Base-by-base conservation (phyloP, 1,140 invertebrate genomes). In the Asobara japonica region DNA sequence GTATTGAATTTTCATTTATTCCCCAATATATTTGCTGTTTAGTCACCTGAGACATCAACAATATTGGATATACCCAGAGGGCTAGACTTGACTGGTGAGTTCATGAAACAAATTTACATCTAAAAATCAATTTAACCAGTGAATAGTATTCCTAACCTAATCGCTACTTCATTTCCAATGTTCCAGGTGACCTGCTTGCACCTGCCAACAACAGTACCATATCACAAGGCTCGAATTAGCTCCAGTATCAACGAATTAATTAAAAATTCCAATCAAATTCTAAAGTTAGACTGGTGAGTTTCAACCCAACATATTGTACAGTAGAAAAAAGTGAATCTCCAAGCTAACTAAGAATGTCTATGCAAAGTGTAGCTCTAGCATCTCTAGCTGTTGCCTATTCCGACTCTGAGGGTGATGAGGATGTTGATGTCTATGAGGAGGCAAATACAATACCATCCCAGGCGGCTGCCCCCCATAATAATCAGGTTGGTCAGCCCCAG, bases 381-480 rank as follows among this genome's bases (percentile, higher is more conserved):
- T 94, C 93, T 75, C 87, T 95, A 75, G 94, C 93, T 51, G 93
- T 93, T 20, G 93, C 93, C 48, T 95, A 95, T 85, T 94, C 94
- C 13, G 94, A 95, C 82, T 95, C 93, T 1, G 94, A 95, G 86
- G 93, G 92, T 48, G 94, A 94, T 86, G 92, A 93, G 75, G 91
- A 90, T 73, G 88, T 90, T 81, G 91, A 93, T 77, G 91, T 91
- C 72, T 89, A 91, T 45, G 85, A 86, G 65, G 84, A 87, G 69
- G 81, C 86, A 65, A 83, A 83, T 80, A 80, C 80, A 74, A 82
- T 80, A 73, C 80, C 80, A 79, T 77, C 82, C 74, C 78, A 81
- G 72, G 80, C 79, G 74, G 72, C 77, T 77, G 80, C 77, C 72
- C 79, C 78, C 76, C 78, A 83, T 76, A 84, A 83, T 82, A 75